phyloP scores from a whole-genome alignment of 2,797 vertebrate species.

The Tapera naevia region DNA sequence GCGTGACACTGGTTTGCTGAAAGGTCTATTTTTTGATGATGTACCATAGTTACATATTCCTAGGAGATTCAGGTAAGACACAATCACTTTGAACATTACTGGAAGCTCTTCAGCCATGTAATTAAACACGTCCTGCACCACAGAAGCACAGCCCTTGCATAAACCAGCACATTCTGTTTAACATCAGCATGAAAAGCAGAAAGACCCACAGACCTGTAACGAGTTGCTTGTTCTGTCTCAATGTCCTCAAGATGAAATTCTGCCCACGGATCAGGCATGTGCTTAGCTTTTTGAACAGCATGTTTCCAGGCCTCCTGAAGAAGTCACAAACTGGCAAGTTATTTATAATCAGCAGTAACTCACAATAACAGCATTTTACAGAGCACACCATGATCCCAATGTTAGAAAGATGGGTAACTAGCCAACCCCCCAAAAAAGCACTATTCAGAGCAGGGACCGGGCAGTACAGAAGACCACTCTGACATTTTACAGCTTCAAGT shows the following conservation, averaged over 20 bases:
- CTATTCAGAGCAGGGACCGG: background rate
- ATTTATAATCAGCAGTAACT: background rate
- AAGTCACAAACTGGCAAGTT: background rate
- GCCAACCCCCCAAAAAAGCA: background rate
- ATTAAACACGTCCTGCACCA: background rate
- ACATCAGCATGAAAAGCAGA: background rate
- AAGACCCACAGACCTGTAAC: constrained; percentile 86
- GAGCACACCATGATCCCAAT: background rate
- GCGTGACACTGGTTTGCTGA: background rate
- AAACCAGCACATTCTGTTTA: background rate
- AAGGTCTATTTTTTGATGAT: background rate
- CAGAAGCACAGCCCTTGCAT: background rate
- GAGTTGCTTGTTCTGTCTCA: constrained; percentile 84
- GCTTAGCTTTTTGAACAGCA: constrained; percentile 92
- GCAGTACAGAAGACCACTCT: background rate
- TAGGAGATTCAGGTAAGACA: background rate
- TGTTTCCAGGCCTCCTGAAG: constrained; percentile 90
- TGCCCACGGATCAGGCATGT: constrained; percentile 98
- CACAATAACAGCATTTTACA: background rate
- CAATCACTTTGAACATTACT: background rate
- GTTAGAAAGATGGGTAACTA: background rate
- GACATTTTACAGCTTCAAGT: background rate
- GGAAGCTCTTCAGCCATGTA: background rate
- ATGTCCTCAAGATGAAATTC: constrained; percentile 94
- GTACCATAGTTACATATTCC: background rate